Evolutionary conservation across 1,140 invertebrate species (phyloP).

Genomic region (Pogonomyrmex californicus): DNA sequence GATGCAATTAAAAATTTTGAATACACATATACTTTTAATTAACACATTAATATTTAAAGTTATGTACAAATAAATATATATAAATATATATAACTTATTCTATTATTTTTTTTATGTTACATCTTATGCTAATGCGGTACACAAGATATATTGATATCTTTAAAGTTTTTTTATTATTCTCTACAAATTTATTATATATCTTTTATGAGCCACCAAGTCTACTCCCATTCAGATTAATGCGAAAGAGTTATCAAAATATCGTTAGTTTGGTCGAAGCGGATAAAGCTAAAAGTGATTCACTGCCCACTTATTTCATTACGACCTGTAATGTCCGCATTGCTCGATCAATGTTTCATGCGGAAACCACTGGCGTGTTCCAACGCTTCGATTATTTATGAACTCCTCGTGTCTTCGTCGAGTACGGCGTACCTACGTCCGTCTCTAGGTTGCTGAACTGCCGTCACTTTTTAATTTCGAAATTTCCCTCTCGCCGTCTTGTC

Average conservation of each 20-base stretch:
- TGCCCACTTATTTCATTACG: slow-evolving; percentile 82
- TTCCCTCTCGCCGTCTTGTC: slow-evolving; percentile 18
- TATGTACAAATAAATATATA: background rate
- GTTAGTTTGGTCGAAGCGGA: slow-evolving; percentile 32
- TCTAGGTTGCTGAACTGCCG: slow-evolving; percentile 81
- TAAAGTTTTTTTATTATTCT: slow-evolving; percentile 17
- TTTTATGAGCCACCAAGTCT: background rate
- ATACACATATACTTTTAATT: background rate
- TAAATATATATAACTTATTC: background rate
- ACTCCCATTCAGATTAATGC: slow-evolving; percentile 26
- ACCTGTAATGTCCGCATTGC: slow-evolving; percentile 80
- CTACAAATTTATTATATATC: background rate
- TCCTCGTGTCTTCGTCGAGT: slow-evolving; percentile 82
- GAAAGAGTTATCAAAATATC: slow-evolving; percentile 59
- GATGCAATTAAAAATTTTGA: background rate
- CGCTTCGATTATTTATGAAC: slow-evolving; percentile 87
- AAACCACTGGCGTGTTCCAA: slow-evolving; percentile 84
- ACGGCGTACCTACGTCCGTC: slow-evolving; percentile 74
- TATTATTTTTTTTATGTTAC: background rate
- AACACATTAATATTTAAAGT: background rate
- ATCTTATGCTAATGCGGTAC: background rate
- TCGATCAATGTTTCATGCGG: slow-evolving; percentile 86
- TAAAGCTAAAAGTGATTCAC: slow-evolving; percentile 69
- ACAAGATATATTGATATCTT: background rate
- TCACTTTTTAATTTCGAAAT: slow-evolving; percentile 68